A percentile compares a stretch with the other conserved stretches of the same genome.
These are phyloP conservation scores for Batillaria attramentaria DNA, from an alignment of 1,140 invertebrate species.

Conservation along the genomic window DNA sequence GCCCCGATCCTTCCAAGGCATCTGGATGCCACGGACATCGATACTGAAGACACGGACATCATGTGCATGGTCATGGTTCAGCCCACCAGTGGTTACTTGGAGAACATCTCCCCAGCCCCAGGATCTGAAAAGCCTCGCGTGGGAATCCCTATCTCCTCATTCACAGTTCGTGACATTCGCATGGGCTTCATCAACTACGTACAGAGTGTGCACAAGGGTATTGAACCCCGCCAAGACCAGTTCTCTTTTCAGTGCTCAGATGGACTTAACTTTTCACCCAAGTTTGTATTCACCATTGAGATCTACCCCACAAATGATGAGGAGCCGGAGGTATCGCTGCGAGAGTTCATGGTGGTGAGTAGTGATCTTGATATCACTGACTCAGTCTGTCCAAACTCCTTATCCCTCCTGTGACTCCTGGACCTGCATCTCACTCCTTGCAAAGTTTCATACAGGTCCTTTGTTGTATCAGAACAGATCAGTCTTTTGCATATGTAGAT, in stretches of 20 bases:
- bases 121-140: slow-evolving; percentile 67
- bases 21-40: slow-evolving; percentile 68
- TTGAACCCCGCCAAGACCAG: slow-evolving; percentile 68
- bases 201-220: slow-evolving; percentile 70
- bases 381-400: not conserved
- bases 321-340: slow-evolving; percentile 67
- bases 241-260: slow-evolving; percentile 70
- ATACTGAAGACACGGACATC: slow-evolving; percentile 67
- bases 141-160: slow-evolving; percentile 69
- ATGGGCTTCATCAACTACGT: slow-evolving; percentile 69
- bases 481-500: no score
- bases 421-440: no score
- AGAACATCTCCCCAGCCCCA: slow-evolving; percentile 66
- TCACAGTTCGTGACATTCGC: slow-evolving; percentile 64
- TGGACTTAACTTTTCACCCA: slow-evolving; percentile 66
- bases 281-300: slow-evolving; percentile 55
- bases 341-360: slow-evolving; percentile 69
- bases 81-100: slow-evolving; percentile 70
- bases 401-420: no score
- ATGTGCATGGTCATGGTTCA: slow-evolving; percentile 68
- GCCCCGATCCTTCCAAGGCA: slow-evolving; percentile 60
- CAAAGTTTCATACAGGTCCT: no score
- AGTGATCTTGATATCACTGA: not conserved
- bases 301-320: slow-evolving; percentile 73
- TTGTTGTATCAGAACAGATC: no score